Evolutionary conservation across 2,888 invertebrate species (phyloP), one percentile per base, ranked within the genome.

Genomic region (Metallyticus violacea): DNA sequence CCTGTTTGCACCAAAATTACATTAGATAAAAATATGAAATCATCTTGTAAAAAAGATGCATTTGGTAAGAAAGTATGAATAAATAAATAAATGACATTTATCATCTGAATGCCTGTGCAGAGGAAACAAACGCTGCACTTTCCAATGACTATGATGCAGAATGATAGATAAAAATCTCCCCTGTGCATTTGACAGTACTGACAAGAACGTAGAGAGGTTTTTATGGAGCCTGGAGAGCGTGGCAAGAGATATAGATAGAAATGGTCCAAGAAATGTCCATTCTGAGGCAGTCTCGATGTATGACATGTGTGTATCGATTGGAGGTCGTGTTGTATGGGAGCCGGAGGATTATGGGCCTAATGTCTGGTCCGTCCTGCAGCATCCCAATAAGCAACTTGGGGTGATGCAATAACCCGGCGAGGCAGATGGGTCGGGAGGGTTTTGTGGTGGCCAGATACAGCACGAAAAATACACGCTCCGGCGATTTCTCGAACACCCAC

Each of bases 221-320:
- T n/a, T n/a, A n/a, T n/a, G n/a, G n/a, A n/a, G n/a, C n/a, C n/a
- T n/a, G n/a, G 40, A 62, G 40, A 62, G 40, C 40, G 40, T 62
- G 40, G n/a, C n/a, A 15, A 25, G 28, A 28, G 81, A 81, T 81
- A 30, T 29, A 81, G 27, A 9, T n/a, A 81, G 29, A 9, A 30
- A 25, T n/a, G 30, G 6, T n/a, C 25, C 26, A 30, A 81, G 81
- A 26, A 9, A 29, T 28, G 27, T 79, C 79, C 78, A 85, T 85
- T 77, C 87, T 40, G 77, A 81, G 28, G 85, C 85, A 87, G 81
- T 85, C 82, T 82, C 85, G 82, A 82, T 79, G 28, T 79, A 40
- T 83, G 76, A 78, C 78, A 26, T 78, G 27, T 22, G 40, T 62
- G 30, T 78, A 78, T 85, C 85, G 85, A 82, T 40, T 26, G 62